Percentiles rank a stretch among this genome's conserved stretches.
phyloP scores from a whole-genome alignment of 2,797 vertebrate species.

The Cygnus olor region DNA sequence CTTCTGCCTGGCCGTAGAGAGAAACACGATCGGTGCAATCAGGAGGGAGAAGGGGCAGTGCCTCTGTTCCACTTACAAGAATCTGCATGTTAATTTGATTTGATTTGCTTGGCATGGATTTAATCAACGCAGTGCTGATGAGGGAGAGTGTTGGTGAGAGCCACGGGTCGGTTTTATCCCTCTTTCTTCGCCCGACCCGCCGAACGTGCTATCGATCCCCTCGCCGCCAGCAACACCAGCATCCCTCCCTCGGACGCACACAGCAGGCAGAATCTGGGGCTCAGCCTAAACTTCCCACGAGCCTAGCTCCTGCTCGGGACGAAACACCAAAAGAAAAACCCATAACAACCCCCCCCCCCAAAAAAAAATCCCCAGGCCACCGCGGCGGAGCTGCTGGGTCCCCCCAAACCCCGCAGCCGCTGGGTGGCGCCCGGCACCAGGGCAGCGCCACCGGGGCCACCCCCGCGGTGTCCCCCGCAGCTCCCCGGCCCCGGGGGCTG shows the following conservation, averaged over 20 bases:
- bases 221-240: not conserved
- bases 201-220: not conserved
- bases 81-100: constrained; percentile 10
- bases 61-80: not conserved
- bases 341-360: too few species aligned
- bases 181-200: constrained; percentile 4
- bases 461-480: not conserved
- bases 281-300: too few species aligned
- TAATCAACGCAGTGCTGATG: constrained; percentile 30
- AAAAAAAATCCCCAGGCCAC: too few species aligned
- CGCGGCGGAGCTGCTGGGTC: too few species aligned
- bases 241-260: too few species aligned
- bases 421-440: constrained; percentile 24
- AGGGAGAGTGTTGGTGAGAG: not conserved
- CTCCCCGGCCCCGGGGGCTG: not conserved
- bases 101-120: not conserved
- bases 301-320: too few species aligned
- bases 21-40: not conserved
- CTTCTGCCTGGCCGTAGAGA: not conserved
- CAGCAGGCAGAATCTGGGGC: too few species aligned
- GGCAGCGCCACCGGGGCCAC: not conserved
- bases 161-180: not conserved
- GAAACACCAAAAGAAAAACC: too few species aligned
- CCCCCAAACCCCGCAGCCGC: not conserved
- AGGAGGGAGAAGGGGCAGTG: not conserved